A percentile compares a stretch with the other conserved stretches of the same genome.
Conservation (phyloP, 2,113 vertebrate genomes). For the Scomber scombrus region DNA sequence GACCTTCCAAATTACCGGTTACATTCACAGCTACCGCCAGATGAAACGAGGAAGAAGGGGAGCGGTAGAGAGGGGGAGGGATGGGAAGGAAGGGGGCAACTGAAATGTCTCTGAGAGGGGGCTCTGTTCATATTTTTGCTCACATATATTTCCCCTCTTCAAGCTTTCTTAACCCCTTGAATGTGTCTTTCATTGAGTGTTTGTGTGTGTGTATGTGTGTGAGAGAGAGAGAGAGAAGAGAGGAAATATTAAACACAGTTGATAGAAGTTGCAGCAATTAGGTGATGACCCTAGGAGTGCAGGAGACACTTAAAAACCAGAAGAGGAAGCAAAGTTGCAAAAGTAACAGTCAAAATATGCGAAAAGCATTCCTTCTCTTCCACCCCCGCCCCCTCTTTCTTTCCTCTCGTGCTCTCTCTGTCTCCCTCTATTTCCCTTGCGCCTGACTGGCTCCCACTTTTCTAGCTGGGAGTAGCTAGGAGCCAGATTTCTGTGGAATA, state of each 20-base stretch:
- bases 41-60: slow-evolving; percentile 82
- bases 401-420: slow-evolving; percentile 49
- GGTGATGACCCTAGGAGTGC: slow-evolving; percentile 39
- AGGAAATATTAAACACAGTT: slow-evolving; percentile 19
- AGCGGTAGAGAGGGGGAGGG: slow-evolving; percentile 14
- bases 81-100: slow-evolving; percentile 54
- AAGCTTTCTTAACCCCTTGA: slow-evolving; percentile 58
- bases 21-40: slow-evolving; percentile 78
- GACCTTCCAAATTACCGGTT: slow-evolving; percentile 89
- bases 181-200: slow-evolving; percentile 54
- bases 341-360: slow-evolving; percentile 78
- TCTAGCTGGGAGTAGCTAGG: slow-evolving; percentile 71
- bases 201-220: neutral
- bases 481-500: slow-evolving; percentile 87
- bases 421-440: slow-evolving; percentile 74
- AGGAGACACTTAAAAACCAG: slow-evolving; percentile 37
- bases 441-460: slow-evolving; percentile 78
- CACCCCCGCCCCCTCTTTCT: slow-evolving; percentile 56
- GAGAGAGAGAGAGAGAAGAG: neutral
- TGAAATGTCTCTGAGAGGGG: slow-evolving; percentile 69
- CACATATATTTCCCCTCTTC: slow-evolving; percentile 42
- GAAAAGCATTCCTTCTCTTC: slow-evolving; percentile 66
- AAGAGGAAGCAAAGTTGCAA: slow-evolving; percentile 74
- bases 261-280: slow-evolving; percentile 45
- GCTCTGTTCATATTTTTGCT: slow-evolving; percentile 53